Conservation (phyloP, 1,140 invertebrate species). For the Hylaeus anthracinus region DNA sequence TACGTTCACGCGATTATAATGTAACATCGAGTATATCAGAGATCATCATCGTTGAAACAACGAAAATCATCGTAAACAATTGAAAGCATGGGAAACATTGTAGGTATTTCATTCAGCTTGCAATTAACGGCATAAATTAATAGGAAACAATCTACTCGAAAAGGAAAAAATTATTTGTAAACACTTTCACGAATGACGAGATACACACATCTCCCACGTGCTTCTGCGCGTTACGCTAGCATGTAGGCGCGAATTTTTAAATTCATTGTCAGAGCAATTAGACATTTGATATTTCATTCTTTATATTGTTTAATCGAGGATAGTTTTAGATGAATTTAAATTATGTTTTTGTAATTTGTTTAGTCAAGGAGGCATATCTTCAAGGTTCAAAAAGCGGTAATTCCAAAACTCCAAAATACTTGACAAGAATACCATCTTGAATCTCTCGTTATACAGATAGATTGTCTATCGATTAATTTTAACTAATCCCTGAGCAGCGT, state of each 20-base stretch:
- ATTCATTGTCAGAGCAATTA: not conserved
- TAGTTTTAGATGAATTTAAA: not conserved
- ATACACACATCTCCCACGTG: too few relatives aligned
- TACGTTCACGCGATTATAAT: not conserved
- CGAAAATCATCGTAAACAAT: not conserved
- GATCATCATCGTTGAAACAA: not conserved
- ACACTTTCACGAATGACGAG: too few relatives aligned
- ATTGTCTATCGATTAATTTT: not conserved
- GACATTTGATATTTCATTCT: not conserved
- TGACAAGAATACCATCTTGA: too few relatives aligned
- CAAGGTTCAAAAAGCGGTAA: too few relatives aligned
- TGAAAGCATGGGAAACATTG: too few relatives aligned
- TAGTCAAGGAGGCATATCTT: too few relatives aligned
- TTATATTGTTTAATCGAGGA: too few relatives aligned
- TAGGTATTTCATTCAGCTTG: too few relatives aligned
- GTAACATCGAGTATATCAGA: not conserved
- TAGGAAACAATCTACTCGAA: not conserved
- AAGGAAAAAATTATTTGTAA: too few relatives aligned
- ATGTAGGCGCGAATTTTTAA: slow-evolving; percentile 12
- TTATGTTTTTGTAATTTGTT: not conserved
- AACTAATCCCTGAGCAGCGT: not conserved
- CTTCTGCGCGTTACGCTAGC: not conserved
- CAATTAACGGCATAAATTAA: not conserved
- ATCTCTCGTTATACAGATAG: not conserved
- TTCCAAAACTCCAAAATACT: too few relatives aligned